These are phyloP conservation scores for Syritta pipiens DNA, from an alignment of 2,888 invertebrate genomes.

Conservation along the genomic window DNA sequence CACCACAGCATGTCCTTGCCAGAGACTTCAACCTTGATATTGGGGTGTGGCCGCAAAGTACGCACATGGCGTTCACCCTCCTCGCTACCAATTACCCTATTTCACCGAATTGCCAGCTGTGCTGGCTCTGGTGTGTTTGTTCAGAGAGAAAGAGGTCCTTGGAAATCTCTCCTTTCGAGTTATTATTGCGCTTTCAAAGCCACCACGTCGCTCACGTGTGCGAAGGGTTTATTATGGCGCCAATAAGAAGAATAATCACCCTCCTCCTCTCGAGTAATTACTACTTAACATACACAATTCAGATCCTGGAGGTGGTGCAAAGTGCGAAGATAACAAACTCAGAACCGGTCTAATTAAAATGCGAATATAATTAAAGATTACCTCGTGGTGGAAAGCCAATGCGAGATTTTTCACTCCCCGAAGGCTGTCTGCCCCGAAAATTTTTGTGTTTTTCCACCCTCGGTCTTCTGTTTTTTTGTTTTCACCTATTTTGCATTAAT, in stretches of 20 bases:
- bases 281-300: conserved; percentile 8
- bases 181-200: conserved; percentile 30
- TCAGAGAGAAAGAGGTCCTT: conserved; percentile 15
- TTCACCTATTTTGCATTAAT: conserved; percentile 25
- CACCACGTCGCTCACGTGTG: not conserved
- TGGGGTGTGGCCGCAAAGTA: conserved; percentile 19
- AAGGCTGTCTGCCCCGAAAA: not conserved
- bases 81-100: conserved; percentile 9
- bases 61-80: conserved; percentile 18
- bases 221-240: conserved; percentile 26
- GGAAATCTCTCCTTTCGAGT: conserved; percentile 7
- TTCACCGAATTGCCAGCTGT: conserved; percentile 26
- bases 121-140: not conserved
- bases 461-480: no score
- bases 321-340: not conserved
- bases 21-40: conserved; percentile 39
- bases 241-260: conserved; percentile 28
- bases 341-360: conserved; percentile 24
- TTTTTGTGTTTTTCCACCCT: not conserved
- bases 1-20: conserved; percentile 17
- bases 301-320: not conserved
- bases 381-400: conserved; percentile 4
- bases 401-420: conserved; percentile 3
- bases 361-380: conserved; percentile 38
- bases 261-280: conserved; percentile 26